Evolutionary conservation across 2,797 vertebrate species (phyloP).

Genomic region (Petrocephalus schoutedeni): DNA sequence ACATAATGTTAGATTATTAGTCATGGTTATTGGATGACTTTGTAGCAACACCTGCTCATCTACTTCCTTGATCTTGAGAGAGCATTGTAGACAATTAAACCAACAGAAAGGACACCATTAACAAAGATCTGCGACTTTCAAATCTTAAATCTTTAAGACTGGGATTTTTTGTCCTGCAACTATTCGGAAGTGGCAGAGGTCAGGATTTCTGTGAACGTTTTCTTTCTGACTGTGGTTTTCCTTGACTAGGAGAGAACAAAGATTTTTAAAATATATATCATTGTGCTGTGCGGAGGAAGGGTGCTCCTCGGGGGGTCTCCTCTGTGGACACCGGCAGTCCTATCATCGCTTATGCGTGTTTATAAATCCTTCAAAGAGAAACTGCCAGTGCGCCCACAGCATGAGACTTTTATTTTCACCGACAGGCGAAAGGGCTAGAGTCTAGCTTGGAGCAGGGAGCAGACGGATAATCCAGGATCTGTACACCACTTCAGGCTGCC

Average conservation of each 20-base stretch:
- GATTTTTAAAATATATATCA: background rate
- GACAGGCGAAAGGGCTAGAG: background rate
- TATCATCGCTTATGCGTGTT: background rate
- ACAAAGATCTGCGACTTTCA: background rate
- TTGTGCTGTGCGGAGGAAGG: background rate
- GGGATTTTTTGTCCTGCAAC: background rate
- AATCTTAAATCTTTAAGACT: background rate
- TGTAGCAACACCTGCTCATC: background rate
- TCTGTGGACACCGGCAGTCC: background rate
- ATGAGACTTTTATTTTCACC: background rate
- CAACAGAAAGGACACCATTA: background rate
- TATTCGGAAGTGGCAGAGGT: background rate
- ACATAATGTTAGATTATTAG: background rate
- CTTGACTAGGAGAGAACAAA: background rate
- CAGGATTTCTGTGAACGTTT: background rate
- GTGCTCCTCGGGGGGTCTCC: background rate
- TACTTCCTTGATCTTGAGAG: background rate
- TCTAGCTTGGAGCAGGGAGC: background rate
- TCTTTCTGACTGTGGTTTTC: background rate
- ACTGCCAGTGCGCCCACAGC: background rate
- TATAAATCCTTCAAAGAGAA: no score
- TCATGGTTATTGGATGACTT: background rate
- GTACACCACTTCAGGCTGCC: slow-evolving; percentile 27
- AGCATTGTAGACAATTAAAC: background rate
- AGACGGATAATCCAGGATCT: background rate